A percentile compares a stretch with the other conserved stretches of the same genome.
Conservation (phyloP, 2,797 vertebrate species). For the Spinus pinus region DNA sequence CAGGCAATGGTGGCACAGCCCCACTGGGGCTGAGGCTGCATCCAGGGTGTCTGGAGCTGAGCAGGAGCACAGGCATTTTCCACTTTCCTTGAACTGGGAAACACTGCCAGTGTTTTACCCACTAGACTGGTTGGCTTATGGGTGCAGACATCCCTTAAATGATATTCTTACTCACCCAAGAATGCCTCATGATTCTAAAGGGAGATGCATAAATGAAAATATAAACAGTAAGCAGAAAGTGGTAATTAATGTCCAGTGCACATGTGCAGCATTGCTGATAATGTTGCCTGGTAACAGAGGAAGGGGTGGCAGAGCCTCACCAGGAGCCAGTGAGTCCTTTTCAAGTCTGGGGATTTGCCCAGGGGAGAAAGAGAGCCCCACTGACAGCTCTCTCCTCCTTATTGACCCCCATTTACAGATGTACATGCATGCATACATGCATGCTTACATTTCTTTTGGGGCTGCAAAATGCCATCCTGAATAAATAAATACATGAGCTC, state of each 20-base stretch:
- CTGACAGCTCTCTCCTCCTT: not conserved
- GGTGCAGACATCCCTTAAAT: not conserved
- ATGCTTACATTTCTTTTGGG: not conserved
- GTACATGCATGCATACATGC: not conserved
- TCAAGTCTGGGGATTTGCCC: not conserved
- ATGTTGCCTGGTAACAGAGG: conserved; percentile 62
- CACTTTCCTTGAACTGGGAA: accelerated
- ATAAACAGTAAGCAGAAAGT: conserved; percentile 9
- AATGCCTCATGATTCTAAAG: not conserved
- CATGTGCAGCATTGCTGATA: conserved; percentile 20
- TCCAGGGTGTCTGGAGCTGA: not conserved
- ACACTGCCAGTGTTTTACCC: not conserved
- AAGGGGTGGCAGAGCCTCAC: not conserved
- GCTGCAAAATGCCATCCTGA: not conserved
- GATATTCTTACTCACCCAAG: not conserved
- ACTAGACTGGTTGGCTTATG: accelerated
- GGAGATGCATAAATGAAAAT: conserved; percentile 11
- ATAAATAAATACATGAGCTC: not conserved
- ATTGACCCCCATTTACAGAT: not conserved
- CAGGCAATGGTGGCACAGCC: not conserved
- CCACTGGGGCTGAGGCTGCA: not conserved
- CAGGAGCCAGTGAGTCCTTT: not conserved
- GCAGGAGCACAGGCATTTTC: not conserved
- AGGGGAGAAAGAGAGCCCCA: not conserved
- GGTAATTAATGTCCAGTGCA: conserved; percentile 6